Conservation (phyloP, 2,113 vertebrate genomes). For the Pachypanchax playfairii region DNA sequence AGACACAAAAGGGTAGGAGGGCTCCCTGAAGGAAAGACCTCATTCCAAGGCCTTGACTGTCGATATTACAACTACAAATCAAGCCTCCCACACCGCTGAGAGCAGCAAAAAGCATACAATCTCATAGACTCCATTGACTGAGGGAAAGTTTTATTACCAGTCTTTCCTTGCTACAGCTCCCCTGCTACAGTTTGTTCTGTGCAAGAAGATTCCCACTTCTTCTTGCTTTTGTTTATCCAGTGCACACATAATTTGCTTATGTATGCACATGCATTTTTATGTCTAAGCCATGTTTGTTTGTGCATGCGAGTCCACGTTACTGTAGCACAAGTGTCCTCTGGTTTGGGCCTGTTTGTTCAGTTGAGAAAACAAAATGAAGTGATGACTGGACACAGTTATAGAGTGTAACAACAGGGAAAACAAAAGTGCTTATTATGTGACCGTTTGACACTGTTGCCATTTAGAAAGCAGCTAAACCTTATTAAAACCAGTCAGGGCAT, state of each 20-base stretch:
- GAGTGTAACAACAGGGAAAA: slow-evolving; percentile 15
- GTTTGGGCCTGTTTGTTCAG: slow-evolving; percentile 47
- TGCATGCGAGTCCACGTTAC: background rate
- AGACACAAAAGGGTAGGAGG: slow-evolving; percentile 35
- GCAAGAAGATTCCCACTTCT: slow-evolving; percentile 9
- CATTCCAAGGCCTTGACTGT: slow-evolving; percentile 64
- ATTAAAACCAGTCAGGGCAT: background rate
- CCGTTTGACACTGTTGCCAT: slow-evolving; percentile 28
- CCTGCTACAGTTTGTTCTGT: slow-evolving; percentile 40
- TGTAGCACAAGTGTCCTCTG: slow-evolving; percentile 2
- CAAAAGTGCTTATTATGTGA: slow-evolving; percentile 16
- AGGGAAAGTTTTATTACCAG: slow-evolving; percentile 64
- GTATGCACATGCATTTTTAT: slow-evolving; percentile 5
- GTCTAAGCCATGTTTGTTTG: slow-evolving; percentile 9
- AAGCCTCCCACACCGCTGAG: slow-evolving; percentile 65
- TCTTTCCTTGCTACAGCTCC: slow-evolving; percentile 49
- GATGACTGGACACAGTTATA: slow-evolving; percentile 31
- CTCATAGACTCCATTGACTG: slow-evolving; percentile 47
- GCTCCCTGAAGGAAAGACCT: slow-evolving; percentile 71
- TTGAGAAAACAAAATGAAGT: slow-evolving; percentile 51
- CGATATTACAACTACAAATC: slow-evolving; percentile 78
- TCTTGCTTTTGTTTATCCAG: slow-evolving; percentile 23
- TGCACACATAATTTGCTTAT: slow-evolving; percentile 29
- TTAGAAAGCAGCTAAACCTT: slow-evolving; percentile 17
- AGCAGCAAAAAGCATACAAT: slow-evolving; percentile 49